Evolutionary conservation across 2,888 invertebrate genomes (phyloP), one percentile per base, ranked within the genome.

Genomic region (Tuta absoluta): DNA sequence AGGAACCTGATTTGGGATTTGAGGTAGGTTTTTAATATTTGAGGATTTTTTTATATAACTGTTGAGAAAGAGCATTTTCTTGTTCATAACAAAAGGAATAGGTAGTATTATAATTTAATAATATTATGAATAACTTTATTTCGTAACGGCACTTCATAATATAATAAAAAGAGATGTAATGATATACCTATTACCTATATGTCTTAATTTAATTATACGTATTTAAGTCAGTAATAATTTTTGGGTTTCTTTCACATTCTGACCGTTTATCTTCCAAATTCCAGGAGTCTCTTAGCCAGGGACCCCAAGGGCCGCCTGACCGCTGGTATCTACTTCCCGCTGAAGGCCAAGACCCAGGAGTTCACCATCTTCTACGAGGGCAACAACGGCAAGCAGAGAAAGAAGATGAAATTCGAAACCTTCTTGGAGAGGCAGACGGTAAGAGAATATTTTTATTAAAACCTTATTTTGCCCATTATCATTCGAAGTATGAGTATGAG

Each of bases 1-100:
- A 94, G 98, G 74, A 98, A 98, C 84, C 88, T 98, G 75, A 95
- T 96, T 23, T 98, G 97, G 92, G 95, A 96, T 78, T 94, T 95
- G 81, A 94, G 91, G 92, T 92, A 64, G 14, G 60, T 49, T 41
- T 45, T 17, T 4, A n/a, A 3, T 45, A n/a, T n/a, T n/a, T n/a
- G n/a, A n/a, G n/a, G n/a, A n/a, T n/a, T n/a, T n/a, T n/a, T n/a
- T n/a, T n/a, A n/a, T n/a, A n/a, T n/a, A n/a, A n/a, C n/a, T n/a
- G n/a, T n/a, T n/a, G n/a, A n/a, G n/a, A n/a, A n/a, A n/a, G n/a
- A n/a, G n/a, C n/a, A n/a, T n/a, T n/a, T n/a, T n/a, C n/a, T n/a
- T n/a, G n/a, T n/a, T n/a, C n/a, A n/a, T n/a, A n/a, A n/a, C 28
- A 28, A 4, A 28, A 28, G 5, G 28, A 4, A 28, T 28, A 28